phyloP scores from a whole-genome alignment of 2,888 invertebrate genomes.

The Chromoteleia sp. region DNA sequence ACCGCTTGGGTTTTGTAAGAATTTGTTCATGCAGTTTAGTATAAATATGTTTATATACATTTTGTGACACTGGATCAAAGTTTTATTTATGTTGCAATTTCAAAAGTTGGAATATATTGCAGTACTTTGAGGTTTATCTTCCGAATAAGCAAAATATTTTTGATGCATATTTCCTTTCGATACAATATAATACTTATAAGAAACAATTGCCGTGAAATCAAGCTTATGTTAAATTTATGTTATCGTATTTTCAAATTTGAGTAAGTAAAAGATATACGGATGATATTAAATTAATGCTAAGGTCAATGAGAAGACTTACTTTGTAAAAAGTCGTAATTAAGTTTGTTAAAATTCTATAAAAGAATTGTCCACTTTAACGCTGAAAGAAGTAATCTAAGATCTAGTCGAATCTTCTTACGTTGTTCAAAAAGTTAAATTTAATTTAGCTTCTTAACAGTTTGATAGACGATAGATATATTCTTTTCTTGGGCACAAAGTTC shows the following conservation, averaged over 20 bases:
- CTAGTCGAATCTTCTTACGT: slow-evolving; percentile 9
- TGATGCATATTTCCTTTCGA: slow-evolving; percentile 5
- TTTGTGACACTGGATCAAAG: slow-evolving; percentile 11
- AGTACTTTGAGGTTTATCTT: slow-evolving; percentile 11
- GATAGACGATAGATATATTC: slow-evolving; percentile 10
- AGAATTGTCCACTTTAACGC: slow-evolving; percentile 1
- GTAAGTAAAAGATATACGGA: too few species aligned
- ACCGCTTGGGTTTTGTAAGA: background rate
- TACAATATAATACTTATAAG: slow-evolving; percentile 11
- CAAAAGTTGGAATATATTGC: slow-evolving; percentile 17
- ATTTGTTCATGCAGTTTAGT: slow-evolving; percentile 6
- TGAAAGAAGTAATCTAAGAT: slow-evolving; percentile 16
- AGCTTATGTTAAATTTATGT: too few species aligned
- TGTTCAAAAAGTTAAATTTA: slow-evolving; percentile 34
- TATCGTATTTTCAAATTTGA: too few species aligned
- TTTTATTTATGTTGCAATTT: slow-evolving; percentile 23
- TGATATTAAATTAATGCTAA: background rate
- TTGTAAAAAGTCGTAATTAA: slow-evolving; percentile 14
- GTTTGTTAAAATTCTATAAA: slow-evolving; percentile 11
- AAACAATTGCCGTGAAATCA: too few species aligned
- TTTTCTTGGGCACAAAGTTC: background rate
- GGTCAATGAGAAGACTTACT: background rate
- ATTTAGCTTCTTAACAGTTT: slow-evolving; percentile 19
- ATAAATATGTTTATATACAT: slow-evolving; percentile 14
- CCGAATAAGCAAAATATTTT: slow-evolving; percentile 36